Evolutionary conservation across 2,888 invertebrate genomes (phyloP).

Genomic region (Merodon equestris): DNA sequence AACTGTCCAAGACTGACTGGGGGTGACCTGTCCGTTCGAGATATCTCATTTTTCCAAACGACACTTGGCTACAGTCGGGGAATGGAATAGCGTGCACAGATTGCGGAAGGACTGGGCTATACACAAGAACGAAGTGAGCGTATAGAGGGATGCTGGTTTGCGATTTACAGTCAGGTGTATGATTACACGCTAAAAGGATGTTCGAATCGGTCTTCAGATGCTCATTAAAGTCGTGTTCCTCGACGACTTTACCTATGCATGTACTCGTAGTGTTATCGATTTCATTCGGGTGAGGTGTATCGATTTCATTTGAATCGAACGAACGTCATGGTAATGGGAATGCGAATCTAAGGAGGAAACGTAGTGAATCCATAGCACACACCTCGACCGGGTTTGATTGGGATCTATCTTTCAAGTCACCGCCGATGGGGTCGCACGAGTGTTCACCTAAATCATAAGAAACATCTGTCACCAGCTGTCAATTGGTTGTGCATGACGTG

Average conservation of each 20-base stretch:
- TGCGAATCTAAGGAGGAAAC: too few species aligned
- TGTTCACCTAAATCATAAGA: conserved; percentile 52
- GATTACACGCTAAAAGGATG: conserved; percentile 68
- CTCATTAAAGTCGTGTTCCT: conserved; percentile 66
- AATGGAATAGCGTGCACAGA: conserved; percentile 48
- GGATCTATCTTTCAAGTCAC: not conserved
- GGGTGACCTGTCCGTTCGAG: conserved; percentile 38
- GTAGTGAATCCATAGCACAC: too few species aligned
- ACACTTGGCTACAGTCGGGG: too few species aligned
- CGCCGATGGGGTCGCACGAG: conserved; percentile 57
- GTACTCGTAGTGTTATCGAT: conserved; percentile 54
- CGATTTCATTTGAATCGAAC: too few species aligned
- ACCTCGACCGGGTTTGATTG: too few species aligned
- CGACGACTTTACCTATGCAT: conserved; percentile 21
- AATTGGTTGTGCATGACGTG: too few species aligned
- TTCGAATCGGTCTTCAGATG: conserved; percentile 60
- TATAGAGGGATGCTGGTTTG: not conserved
- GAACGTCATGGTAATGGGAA: too few species aligned
- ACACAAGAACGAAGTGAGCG: too few species aligned
- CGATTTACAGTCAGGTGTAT: conserved; percentile 67
- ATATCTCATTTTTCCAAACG: conserved; percentile 53
- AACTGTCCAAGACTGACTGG: conserved; percentile 73
- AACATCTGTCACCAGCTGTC: conserved; percentile 63
- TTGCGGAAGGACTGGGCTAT: conserved; percentile 41
- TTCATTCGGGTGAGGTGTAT: conserved; percentile 16